Conservation (phyloP, 2,113 vertebrate species). For the Fulmarus glacialis region DNA sequence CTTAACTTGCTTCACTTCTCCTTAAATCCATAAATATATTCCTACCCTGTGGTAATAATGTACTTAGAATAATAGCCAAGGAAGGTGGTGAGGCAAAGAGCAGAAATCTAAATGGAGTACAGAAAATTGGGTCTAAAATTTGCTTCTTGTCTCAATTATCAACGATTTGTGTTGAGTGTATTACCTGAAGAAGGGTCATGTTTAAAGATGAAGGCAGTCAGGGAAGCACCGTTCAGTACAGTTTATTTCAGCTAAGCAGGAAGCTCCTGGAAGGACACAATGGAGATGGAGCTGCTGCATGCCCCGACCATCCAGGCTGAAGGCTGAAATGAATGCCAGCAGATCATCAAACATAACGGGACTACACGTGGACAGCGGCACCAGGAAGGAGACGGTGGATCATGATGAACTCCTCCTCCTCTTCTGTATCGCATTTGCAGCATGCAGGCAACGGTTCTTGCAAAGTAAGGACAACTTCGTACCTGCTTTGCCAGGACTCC, state of each 20-base stretch:
- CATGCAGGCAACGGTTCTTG: accelerated
- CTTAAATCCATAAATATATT: neutral
- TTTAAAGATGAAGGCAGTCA: neutral
- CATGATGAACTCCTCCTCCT: neutral
- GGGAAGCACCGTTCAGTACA: neutral
- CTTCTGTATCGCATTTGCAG: accelerated
- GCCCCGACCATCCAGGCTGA: neutral
- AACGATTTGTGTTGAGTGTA: neutral
- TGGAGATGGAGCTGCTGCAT: neutral
- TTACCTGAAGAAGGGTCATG: neutral
- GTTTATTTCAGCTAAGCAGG: neutral
- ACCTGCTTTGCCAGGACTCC: neutral
- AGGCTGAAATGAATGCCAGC: neutral
- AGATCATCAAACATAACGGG: neutral
- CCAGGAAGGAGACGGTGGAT: neutral
- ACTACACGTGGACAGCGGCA: neutral
- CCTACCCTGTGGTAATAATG: neutral
- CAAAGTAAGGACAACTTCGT: neutral
- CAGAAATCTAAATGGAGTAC: neutral
- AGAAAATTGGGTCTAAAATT: neutral
- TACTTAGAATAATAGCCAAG: neutral
- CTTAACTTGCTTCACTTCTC: neutral
- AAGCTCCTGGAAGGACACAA: neutral
- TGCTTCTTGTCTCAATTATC: neutral
- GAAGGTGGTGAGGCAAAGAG: neutral